Base-by-base conservation (phyloP, 2,113 vertebrate genomes). In the Percina caprodes region DNA sequence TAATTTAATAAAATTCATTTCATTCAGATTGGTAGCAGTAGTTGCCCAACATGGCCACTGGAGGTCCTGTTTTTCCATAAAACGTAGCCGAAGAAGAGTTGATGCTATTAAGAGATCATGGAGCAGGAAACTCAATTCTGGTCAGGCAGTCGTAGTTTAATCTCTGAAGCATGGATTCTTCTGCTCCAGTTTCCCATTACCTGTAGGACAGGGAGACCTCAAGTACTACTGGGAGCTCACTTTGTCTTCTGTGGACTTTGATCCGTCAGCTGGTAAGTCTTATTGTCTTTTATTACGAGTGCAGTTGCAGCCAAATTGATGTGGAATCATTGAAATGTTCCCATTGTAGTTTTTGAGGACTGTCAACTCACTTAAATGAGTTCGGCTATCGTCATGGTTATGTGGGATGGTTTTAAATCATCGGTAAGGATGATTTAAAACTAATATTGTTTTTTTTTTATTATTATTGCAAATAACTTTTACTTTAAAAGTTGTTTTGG, bases 251-350 rank as follows among this genome's bases (percentile, higher is more conserved):
- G 13, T 0, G 14, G 21, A 23, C 51, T 1, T 2, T 30, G 33
- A 7, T 54, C 69, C 45, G 39, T 70, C 60, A 66, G 49, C 5
- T 8, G 81, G 89, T 89, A 15, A 77, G 68, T 77, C 8, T 59
- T 0, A 10, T 46, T 16, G 12, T 18, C 0, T 58, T 39, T 48
- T 13, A 18, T 61, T 14, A 0, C 4, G 14, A 2, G 6, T 30
- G 51, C 1, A 6, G 12, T n/a, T 69, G 3, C 61, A 30, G 23
- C 9, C 11, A 0, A 18, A 16, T 5, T 7, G 5, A 26, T 26
- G 18, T 16, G 48, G 23, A 42, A 7, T 46, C 54, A 48, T 77
- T 15, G 0, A 26, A 5, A 19, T n/a, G 19, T 18, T 5, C 1
- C 39, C 10, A 42, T 42, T 42, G n/a, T 8, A 23, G 30, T 33